Conservation (phyloP, 2,113 vertebrate genomes). For the Apteryx owenii region DNA sequence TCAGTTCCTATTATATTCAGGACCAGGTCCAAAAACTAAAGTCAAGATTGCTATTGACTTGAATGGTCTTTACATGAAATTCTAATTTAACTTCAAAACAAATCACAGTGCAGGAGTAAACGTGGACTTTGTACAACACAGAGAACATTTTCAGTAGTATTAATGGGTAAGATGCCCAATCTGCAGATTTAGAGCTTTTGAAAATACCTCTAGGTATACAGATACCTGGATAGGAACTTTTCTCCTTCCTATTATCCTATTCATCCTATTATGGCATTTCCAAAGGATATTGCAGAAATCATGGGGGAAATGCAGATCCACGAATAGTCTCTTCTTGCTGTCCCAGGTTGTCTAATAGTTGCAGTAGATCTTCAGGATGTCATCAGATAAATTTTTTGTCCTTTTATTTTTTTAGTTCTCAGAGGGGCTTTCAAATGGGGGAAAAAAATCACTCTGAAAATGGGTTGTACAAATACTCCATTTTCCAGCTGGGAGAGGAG, state of each 20-base stretch:
- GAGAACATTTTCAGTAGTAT: neutral
- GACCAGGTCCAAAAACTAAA: neutral
- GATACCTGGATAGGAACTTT: neutral
- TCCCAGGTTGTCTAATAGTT: neutral
- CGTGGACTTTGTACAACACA: rapidly evolving
- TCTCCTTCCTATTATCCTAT: neutral
- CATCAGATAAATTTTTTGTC: neutral
- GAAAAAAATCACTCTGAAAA: neutral
- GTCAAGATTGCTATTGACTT: rapidly evolving
- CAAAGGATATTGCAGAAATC: neutral
- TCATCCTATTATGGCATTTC: neutral
- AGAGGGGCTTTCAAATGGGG: neutral
- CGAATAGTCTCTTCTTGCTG: neutral
- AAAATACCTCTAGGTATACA: neutral
- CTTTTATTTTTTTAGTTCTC: slow-evolving; percentile 14
- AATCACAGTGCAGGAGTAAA: neutral
- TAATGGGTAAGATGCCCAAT: rapidly evolving
- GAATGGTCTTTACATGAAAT: neutral
- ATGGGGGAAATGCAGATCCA: neutral
- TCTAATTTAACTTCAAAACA: neutral
- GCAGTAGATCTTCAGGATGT: neutral
- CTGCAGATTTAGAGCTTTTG: neutral
- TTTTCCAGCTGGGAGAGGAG: slow-evolving; percentile 44
- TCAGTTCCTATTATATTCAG: neutral
- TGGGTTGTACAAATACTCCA: neutral